Conservation (phyloP, 2,797 vertebrate genomes). For the Fistularia tabacaria region DNA sequence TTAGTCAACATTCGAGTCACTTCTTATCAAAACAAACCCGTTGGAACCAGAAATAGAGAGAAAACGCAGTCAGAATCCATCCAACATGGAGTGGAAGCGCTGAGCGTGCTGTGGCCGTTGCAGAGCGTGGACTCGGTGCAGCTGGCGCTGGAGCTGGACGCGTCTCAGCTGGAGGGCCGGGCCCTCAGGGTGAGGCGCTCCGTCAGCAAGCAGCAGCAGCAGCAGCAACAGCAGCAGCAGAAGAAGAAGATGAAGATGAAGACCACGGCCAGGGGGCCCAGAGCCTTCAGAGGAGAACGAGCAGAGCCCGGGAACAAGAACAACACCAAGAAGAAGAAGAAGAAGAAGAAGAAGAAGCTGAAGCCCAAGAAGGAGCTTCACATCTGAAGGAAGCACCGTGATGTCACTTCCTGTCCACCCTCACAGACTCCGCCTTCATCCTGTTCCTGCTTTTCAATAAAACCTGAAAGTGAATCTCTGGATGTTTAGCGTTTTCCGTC, state of each 20-base stretch:
- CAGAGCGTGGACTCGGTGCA: conserved; percentile 72
- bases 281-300: conserved; percentile 68
- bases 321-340: conserved; percentile 52
- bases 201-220: not conserved
- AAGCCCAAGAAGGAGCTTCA: conserved; percentile 47
- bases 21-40: no score
- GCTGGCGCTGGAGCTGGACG: conserved; percentile 71
- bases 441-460: no score
- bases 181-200: conserved; percentile 73
- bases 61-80: no score
- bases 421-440: no score
- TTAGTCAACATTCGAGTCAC: no score
- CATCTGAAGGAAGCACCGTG: conserved; percentile 43
- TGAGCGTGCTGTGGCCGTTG: no score
- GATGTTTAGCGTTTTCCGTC: no score
- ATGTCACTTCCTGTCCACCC: no score
- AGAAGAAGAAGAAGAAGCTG: conserved; percentile 59
- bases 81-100: no score
- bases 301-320: conserved; percentile 41
- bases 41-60: no score
- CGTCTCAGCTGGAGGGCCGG: conserved; percentile 61
- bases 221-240: no score
- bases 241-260: conserved; percentile 61
- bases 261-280: not conserved
- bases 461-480: no score